Conservation (phyloP, 2,113 vertebrate genomes). For the Vidua macroura region DNA sequence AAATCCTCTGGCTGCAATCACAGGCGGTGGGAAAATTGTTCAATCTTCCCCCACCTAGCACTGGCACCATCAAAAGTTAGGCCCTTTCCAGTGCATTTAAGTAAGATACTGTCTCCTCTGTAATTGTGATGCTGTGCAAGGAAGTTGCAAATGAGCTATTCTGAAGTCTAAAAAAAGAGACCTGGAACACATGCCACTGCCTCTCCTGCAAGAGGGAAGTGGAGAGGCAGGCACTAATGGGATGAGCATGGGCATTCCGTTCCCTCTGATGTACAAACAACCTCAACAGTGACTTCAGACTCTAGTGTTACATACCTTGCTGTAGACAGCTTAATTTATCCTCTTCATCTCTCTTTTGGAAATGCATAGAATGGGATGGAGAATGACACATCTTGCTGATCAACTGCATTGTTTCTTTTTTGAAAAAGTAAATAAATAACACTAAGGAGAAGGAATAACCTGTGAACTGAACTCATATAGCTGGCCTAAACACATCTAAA, state of each 20-base stretch:
- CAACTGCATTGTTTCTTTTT: not conserved
- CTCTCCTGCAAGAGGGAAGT: not conserved
- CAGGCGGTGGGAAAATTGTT: not conserved
- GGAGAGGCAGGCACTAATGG: not conserved
- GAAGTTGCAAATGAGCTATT: not conserved
- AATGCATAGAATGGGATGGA: not conserved
- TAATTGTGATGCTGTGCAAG: not conserved
- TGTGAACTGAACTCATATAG: not conserved
- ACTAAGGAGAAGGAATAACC: not conserved
- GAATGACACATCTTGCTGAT: not conserved
- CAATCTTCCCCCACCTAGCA: not conserved
- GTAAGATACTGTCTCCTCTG: not conserved
- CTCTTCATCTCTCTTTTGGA: not conserved
- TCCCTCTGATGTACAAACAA: not conserved
- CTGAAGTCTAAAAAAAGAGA: not conserved
- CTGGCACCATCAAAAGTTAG: not conserved
- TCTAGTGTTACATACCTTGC: not conserved
- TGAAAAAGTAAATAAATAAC: not conserved
- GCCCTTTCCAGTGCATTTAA: not conserved
- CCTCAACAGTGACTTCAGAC: not conserved
- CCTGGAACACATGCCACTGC: not conserved
- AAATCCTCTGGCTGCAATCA: constrained; percentile 5
- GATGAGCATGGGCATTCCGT: not conserved
- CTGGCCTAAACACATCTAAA: not conserved
- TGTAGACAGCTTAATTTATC: not conserved